Evolutionary conservation across 37 sponge, comb jelly and placozoan genomes (phyloP), one percentile per base, ranked within the genome.

Genomic region (Axinella damicornis): DNA sequence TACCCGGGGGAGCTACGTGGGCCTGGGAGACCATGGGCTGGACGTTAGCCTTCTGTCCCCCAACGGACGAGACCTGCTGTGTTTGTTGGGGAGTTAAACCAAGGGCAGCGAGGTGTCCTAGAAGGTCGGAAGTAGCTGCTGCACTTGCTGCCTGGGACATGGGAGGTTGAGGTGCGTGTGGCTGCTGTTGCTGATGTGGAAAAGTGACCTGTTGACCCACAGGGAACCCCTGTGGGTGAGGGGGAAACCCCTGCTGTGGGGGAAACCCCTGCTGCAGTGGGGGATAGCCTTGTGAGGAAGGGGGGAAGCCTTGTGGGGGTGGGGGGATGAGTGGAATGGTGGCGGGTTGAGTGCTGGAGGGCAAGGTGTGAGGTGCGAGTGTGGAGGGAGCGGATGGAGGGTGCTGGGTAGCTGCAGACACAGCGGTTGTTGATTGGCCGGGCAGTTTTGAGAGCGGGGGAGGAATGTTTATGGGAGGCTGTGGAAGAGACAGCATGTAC

Each of bases 341-440:
- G 53, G 79, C 18, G 54, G 62, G 56, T n/a, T 64, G 32, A 69
- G 66, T 21, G 14, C 55, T 18, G 21, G 83, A 64, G 64, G 35
- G 41, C 14, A 1, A 13, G 28, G 68, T 15, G 16, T 41, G 79
- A 61, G 74, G 70, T 38, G 74, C 33, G 73, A 30, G 64, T 37
- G 72, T 71, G 53, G 35, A 28, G 69, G 71, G 52, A 62, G 34
- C 28, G 32, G 67, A 54, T 32, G 67, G 25, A 27, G 54, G 64
- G 73, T 13, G 64, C 46, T 13, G 73, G 36, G 84, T 64, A 34
- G 68, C 18, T n/a, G n/a, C n/a, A 36, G 34, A 1, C 27, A 57
- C 6, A 5, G 77, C 13, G 59, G 57, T 28, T 21, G 69, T 21
- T 2, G 81, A 58, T 34, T 24, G 54, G 78, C 52, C 19, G 72